Conservation (phyloP, 2,113 vertebrate species). For the Piliocolobus tephrosceles region DNA sequence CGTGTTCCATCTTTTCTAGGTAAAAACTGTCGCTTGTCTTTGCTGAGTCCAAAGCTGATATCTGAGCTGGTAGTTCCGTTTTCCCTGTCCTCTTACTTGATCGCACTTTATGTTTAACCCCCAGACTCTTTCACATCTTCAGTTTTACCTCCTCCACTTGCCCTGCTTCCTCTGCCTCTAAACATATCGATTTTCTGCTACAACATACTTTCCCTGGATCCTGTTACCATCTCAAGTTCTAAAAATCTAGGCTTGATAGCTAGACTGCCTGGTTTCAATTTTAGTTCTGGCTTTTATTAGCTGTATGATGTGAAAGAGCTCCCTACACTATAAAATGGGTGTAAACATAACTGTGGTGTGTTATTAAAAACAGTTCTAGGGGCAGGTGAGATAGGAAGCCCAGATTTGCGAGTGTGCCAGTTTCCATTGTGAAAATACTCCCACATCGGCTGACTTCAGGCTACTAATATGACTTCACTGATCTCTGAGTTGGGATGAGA, state of each 20-base stretch:
- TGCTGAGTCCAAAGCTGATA: not conserved
- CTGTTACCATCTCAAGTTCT: not conserved
- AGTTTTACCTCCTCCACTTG: not conserved
- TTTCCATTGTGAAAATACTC: not conserved
- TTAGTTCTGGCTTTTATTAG: not conserved
- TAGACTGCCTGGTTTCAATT: not conserved
- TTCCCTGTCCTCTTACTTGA: not conserved
- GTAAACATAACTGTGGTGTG: not conserved
- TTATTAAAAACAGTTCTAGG: not conserved
- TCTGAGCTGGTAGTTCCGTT: not conserved
- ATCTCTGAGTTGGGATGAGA: not conserved
- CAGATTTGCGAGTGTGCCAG: not conserved
- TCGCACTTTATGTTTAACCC: not conserved
- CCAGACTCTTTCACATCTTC: not conserved
- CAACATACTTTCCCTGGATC: not conserved
- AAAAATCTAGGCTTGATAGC: not conserved
- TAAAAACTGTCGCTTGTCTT: not conserved
- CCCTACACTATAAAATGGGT: not conserved
- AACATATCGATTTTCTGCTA: not conserved
- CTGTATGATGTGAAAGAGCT: not conserved
- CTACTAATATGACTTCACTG: not conserved
- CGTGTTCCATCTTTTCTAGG: not conserved
- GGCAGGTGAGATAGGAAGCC: not conserved
- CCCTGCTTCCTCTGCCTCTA: not conserved
- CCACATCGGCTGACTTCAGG: not conserved